Evolutionary conservation across 1,140 invertebrate species (phyloP).

Genomic region (Batillaria attramentaria): DNA sequence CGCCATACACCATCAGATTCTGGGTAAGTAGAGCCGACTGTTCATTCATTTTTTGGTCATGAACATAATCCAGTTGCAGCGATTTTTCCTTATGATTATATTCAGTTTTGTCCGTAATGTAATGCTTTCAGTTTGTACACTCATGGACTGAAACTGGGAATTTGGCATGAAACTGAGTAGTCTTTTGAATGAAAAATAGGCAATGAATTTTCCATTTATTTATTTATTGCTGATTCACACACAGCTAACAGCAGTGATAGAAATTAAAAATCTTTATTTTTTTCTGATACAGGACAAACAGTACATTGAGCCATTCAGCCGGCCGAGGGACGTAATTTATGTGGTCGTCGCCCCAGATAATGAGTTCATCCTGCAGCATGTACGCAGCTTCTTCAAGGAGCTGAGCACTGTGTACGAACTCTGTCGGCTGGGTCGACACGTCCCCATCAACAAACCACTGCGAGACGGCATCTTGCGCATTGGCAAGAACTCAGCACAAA

Average conservation of each 20-base stretch:
- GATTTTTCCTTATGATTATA: too few species aligned
- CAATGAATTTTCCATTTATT: not conserved
- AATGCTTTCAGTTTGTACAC: too few species aligned
- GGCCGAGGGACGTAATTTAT: constrained; percentile 93
- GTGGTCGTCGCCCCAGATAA: constrained; percentile 94
- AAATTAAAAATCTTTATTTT: constrained; percentile 26
- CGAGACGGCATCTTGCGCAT: constrained; percentile 92
- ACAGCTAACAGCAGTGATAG: too few species aligned
- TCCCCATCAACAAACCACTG: constrained; percentile 86
- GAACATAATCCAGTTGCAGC: too few species aligned
- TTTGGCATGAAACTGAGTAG: not conserved
- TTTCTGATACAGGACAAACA: constrained; percentile 81
- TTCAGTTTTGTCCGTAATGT: too few species aligned
- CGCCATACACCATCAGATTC: constrained; percentile 92
- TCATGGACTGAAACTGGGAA: not conserved
- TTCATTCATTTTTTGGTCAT: too few species aligned
- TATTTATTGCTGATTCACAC: too few species aligned
- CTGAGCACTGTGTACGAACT: constrained; percentile 93
- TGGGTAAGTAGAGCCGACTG: constrained; percentile 77
- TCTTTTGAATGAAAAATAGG: not conserved
- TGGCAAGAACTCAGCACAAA: constrained; percentile 79
- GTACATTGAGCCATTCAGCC: constrained; percentile 93
- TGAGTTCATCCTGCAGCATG: constrained; percentile 84
- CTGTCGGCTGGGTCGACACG: constrained; percentile 91
- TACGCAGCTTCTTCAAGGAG: constrained; percentile 92